Base-by-base conservation (phyloP, 2,888 invertebrate genomes). In the Catocala nupta region DNA sequence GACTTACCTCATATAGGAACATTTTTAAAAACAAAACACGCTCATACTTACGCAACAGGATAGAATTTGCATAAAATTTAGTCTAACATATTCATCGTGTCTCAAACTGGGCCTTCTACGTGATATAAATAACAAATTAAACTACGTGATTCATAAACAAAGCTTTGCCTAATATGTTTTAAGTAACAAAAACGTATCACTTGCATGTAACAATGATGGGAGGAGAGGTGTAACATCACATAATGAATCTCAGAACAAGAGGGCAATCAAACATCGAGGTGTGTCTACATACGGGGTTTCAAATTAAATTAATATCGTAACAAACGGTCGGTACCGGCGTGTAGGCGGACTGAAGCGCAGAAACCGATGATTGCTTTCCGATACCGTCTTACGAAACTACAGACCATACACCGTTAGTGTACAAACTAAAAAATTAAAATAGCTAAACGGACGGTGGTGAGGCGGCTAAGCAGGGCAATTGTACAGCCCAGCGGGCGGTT, bases 341-440 rank as follows among this genome's bases (percentile, higher is more conserved):
- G 87, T 86, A 87, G 89, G 88, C 84, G 89, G 82, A 81, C 78
- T 81, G 79, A 84, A 83, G 83, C 84, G 81, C 81, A 84, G 84
- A 87, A 83, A 74, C 77, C 80, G 77, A 71, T 73, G 77, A 77
- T 77, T 75, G 75, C 77, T 67, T 77, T 73, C 77, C 77, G 88
- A 89, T 90, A 90, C 81, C 81, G 81, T 75, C 87, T 90, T 89
- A 91, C 89, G 89, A 91, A 91, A 92, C 48, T 36, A 57, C 54
- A 55, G 55, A 64, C 56, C 43, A 42, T 53, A 60, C 55, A 87
- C 92, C 92, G 93, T 92, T 91, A 91, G 86, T 89, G 90, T 90
- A 92, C 93, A 94, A 93, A 93, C 93, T 91, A 91, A 93, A 93
- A 47, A 93, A 93, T 93, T 92, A 93, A 94, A 94, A 94, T 90